Evolutionary conservation across 2,888 invertebrate genomes (phyloP).

Genomic region (Apamea crenata): DNA sequence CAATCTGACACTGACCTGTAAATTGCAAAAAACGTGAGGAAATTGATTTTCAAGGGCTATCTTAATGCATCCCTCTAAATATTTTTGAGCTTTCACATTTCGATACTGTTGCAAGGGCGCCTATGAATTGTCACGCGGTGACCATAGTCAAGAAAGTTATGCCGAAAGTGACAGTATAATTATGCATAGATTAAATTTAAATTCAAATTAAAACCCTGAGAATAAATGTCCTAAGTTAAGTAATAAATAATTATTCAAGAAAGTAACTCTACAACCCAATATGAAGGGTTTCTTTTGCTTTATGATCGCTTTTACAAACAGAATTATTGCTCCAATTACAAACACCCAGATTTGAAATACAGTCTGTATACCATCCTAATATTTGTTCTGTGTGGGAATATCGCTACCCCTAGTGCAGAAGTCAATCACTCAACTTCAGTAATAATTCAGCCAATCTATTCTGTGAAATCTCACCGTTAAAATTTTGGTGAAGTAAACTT

Average conservation of each 20-base stretch:
- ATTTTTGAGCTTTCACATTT: not conserved
- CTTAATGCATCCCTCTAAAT: not conserved
- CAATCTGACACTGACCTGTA: not conserved
- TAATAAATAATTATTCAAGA: not conserved
- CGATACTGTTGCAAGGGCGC: too few relatives aligned
- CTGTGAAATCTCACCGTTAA: not conserved
- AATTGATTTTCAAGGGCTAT: not conserved
- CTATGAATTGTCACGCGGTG: not conserved
- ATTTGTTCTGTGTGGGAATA: not conserved
- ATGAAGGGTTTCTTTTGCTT: not conserved
- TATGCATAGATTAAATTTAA: not conserved
- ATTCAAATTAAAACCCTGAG: not conserved
- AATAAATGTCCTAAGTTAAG: not conserved
- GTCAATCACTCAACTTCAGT: constrained; percentile 10
- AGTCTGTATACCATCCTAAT: not conserved
- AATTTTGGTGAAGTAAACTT: not conserved
- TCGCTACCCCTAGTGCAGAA: not conserved
- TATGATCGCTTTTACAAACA: constrained; percentile 4
- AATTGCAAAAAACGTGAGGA: not conserved
- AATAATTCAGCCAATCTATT: not conserved
- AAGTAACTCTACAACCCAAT: not conserved
- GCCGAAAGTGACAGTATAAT: not conserved
- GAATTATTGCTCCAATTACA: not conserved
- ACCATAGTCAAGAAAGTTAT: not conserved
- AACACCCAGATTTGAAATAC: not conserved